Evolutionary conservation across 2,888 invertebrate genomes (phyloP), one percentile per base, ranked within the genome.

Genomic region (Autographa pulchrina): DNA sequence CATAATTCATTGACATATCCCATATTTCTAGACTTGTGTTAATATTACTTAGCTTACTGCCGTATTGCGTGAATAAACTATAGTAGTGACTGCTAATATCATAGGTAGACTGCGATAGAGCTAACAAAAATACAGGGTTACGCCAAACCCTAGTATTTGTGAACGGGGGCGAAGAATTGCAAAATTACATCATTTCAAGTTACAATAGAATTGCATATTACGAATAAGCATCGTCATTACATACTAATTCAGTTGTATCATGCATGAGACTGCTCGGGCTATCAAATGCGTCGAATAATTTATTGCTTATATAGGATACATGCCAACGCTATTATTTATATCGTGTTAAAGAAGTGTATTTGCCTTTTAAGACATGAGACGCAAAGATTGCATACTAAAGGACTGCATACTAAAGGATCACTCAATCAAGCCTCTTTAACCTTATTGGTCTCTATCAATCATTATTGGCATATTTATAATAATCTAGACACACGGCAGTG

Each of bases 381-480:
- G 9, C 60, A 63, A 25, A 31, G 43, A 65, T 31, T 41, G 16
- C n/a, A n/a, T n/a, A n/a, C n/a, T n/a, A n/a, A n/a, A n/a, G n/a
- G n/a, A n/a, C 43, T 43, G 16, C 43, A 43, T 43, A 16, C 43
- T 58, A 18, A 62, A 6, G 13, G 38, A 25, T 68, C 13, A 7
- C 6, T 32, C 18, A 56, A 35, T 16, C 6, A 14, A 35, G 3
- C 2, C 13, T 43, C 6, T 31, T 14, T 25, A 32, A 6, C 56
- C 59, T 11, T 5, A 65, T 60, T 41, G 60, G 14, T 38, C n/a
- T 0, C 31, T 31, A 52, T 72, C 13, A 43, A 31, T 48, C 4
- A 54, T 63, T 43, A 43, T 60, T 67, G 5, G 38, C 1, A 31
- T 54, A 60, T 43, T 16, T 25, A 14, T 5, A n/a, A n/a, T n/a